Percentiles rank a stretch among this genome's conserved stretches.
Conservation (phyloP, 2,888 invertebrate species). For the Bellardia bayeri region DNA sequence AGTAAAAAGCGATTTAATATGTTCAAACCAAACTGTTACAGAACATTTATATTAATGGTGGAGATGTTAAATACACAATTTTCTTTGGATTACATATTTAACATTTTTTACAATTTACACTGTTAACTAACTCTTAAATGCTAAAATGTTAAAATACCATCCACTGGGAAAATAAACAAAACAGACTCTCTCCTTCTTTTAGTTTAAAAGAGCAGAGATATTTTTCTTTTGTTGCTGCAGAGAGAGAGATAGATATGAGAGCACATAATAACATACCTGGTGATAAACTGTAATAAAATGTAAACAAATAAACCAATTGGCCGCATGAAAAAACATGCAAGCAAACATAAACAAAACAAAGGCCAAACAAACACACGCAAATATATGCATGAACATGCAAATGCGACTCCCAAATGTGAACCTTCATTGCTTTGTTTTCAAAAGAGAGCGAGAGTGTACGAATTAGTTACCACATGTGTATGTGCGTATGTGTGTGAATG, state of each 20-base stretch:
- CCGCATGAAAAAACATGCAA: conserved; percentile 29
- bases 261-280: conserved; percentile 10
- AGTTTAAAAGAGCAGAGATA: conserved; percentile 15
- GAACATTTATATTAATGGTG: not conserved
- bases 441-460: conserved; percentile 31
- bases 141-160: conserved; percentile 37
- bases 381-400: conserved; percentile 24
- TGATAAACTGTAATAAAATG: conserved; percentile 23
- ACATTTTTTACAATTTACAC: not conserved
- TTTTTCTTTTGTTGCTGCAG: not conserved
- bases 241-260: not conserved
- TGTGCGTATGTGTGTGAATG: not conserved
- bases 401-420: conserved; percentile 12
- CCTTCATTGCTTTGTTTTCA: conserved; percentile 9
- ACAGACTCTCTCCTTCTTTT: not conserved
- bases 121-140: conserved; percentile 38
- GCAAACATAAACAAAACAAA: conserved; percentile 55
- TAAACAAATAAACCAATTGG: conserved; percentile 56
- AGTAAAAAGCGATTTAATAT: not conserved
- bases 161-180: conserved; percentile 22
- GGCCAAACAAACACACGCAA: not conserved
- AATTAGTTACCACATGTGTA: not conserved
- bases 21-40: conserved; percentile 5
- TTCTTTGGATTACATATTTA: not conserved
- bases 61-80: conserved; percentile 17